Evolutionary conservation across 2,888 invertebrate species (phyloP).

Genomic region (Epirrhoe tristata): DNA sequence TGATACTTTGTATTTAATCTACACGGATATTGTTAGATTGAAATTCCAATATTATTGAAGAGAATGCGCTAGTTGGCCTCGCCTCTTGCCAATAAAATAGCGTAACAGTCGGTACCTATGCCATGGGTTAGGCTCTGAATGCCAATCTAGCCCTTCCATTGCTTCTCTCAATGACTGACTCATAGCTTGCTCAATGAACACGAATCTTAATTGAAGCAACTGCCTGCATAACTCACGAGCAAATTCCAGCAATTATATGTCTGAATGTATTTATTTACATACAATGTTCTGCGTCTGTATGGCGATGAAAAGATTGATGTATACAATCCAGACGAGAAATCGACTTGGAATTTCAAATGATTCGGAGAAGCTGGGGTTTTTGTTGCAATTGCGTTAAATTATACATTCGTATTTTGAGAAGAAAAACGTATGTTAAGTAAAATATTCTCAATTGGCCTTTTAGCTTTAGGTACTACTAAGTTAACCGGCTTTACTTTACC

Average conservation of each 20-base stretch:
- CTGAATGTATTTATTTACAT: constrained; percentile 41
- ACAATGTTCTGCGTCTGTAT: constrained; percentile 35
- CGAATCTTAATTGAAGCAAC: constrained; percentile 76
- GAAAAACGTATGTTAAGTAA: too few species aligned
- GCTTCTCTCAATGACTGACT: constrained; percentile 77
- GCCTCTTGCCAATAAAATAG: constrained; percentile 25
- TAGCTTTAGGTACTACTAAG: too few species aligned
- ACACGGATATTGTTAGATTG: constrained; percentile 15
- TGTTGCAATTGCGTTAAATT: not conserved
- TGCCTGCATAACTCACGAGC: constrained; percentile 58
- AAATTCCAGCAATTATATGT: constrained; percentile 41
- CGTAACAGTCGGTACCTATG: constrained; percentile 33
- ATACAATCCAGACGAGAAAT: constrained; percentile 16
- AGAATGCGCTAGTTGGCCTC: constrained; percentile 27
- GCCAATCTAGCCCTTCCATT: constrained; percentile 47
- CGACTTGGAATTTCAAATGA: constrained; percentile 14
- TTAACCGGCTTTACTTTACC: too few species aligned
- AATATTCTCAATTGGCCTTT: too few species aligned
- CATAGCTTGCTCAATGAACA: constrained; percentile 73
- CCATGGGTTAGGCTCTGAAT: constrained; percentile 37
- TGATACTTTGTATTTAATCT: not conserved
- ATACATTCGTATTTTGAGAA: too few species aligned
- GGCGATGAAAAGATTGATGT: constrained; percentile 25
- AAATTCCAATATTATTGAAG: constrained; percentile 11
- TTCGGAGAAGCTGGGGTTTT: not conserved